Percentiles rank a stretch among this genome's conserved stretches.
Evolutionary conservation across 2,888 invertebrate species (phyloP).

Genomic region (Portevinia maculata): DNA sequence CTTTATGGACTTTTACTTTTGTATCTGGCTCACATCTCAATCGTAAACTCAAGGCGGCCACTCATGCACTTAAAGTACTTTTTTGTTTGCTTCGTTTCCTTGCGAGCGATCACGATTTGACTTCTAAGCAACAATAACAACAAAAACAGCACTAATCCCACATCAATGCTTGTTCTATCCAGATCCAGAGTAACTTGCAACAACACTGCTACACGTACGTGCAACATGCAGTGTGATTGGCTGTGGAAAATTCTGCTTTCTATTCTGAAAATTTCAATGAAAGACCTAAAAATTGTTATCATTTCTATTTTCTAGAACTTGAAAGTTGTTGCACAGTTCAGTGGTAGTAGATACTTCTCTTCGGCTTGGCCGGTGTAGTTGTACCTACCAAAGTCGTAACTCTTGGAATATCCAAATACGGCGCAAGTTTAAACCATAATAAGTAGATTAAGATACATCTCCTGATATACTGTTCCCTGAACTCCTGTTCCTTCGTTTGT

Average conservation of each 20-base stretch:
- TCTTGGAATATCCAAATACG: conserved; percentile 34
- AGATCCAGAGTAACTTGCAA: conserved; percentile 10
- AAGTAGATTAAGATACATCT: conserved; percentile 73
- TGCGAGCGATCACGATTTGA: conserved; percentile 63
- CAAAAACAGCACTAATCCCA: conserved; percentile 18
- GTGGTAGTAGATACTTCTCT: conserved; percentile 6
- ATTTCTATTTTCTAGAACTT: conserved; percentile 71
- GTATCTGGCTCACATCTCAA: conserved; percentile 73
- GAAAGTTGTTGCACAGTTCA: conserved; percentile 44
- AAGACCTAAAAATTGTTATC: conserved; percentile 72
- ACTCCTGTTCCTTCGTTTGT: conserved; percentile 49
- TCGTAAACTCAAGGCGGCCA: conserved; percentile 49
- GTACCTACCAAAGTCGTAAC: conserved; percentile 37
- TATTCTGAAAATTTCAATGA: conserved; percentile 59
- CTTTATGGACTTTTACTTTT: conserved; percentile 73
- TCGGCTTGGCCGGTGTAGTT: not conserved
- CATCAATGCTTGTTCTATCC: conserved; percentile 42
- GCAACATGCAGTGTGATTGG: conserved; percentile 1
- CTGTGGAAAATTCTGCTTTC: conserved; percentile 50
- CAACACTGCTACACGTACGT: conserved; percentile 11
- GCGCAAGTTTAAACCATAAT: conserved; percentile 62
- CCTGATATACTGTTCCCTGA: conserved; percentile 57
- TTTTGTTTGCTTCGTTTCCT: conserved; percentile 28
- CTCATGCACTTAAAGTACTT: conserved; percentile 11
- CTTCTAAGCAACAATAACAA: conserved; percentile 29